Conservation (phyloP, 2,888 invertebrate genomes). For the Drosophila kanekoi region DNA sequence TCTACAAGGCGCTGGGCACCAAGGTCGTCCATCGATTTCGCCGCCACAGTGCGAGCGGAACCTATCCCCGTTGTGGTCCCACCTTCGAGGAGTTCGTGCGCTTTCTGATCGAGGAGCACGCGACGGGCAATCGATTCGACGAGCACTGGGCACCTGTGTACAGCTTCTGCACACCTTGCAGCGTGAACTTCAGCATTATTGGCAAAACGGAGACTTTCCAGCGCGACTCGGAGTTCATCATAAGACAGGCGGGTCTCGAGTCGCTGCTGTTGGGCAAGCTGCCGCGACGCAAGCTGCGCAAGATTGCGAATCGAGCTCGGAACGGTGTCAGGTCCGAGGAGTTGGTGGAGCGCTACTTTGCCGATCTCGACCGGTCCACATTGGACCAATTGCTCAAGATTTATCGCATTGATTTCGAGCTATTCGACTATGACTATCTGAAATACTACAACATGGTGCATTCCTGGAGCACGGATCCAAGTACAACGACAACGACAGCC, state of each 20-base stretch:
- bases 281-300: constrained; percentile 86
- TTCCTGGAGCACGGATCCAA: constrained; percentile 63
- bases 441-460: constrained; percentile 86
- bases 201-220: constrained; percentile 88
- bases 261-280: constrained; percentile 86
- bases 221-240: constrained; percentile 87
- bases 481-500: constrained; percentile 27
- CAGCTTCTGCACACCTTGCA: constrained; percentile 89
- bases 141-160: constrained; percentile 89
- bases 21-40: constrained; percentile 88
- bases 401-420: constrained; percentile 89
- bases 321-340: constrained; percentile 84
- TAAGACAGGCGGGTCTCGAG: constrained; percentile 87
- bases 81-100: constrained; percentile 90
- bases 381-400: constrained; percentile 87
- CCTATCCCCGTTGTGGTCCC: constrained; percentile 85
- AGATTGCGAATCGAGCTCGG: constrained; percentile 85
- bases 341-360: constrained; percentile 87
- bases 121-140: constrained; percentile 86
- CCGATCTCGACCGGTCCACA: constrained; percentile 87
- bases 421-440: constrained; percentile 88
- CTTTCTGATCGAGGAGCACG: constrained; percentile 88
- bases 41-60: constrained; percentile 46
- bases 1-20: constrained; percentile 89
- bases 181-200: constrained; percentile 88